Conservation (phyloP, 2,888 invertebrate species). For the Ormyrus rosae region DNA sequence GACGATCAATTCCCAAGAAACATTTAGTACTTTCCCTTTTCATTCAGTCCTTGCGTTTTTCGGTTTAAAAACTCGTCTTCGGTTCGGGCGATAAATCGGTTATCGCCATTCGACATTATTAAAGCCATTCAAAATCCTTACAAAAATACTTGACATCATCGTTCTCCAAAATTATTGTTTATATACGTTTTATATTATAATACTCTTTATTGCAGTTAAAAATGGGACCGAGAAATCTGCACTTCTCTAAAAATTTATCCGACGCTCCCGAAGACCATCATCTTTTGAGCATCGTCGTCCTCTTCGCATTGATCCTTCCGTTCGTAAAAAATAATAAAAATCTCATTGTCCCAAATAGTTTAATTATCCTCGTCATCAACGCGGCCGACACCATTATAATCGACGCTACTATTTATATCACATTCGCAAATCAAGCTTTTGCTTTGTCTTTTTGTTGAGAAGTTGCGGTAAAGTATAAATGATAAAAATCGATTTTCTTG, state of each 20-base stretch:
- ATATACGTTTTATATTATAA: not conserved
- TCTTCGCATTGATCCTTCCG: not conserved
- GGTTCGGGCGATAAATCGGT: not conserved
- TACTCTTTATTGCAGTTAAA: slow-evolving; percentile 40
- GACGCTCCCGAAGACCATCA: not conserved
- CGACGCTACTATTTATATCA: not conserved
- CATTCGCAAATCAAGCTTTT: slow-evolving; percentile 2
- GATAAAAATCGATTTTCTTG: slow-evolving; percentile 31
- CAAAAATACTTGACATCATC: slow-evolving; percentile 49
- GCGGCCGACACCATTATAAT: not conserved
- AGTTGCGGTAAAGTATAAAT: slow-evolving; percentile 8
- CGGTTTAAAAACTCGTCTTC: slow-evolving; percentile 18
- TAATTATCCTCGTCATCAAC: not conserved
- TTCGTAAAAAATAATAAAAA: slow-evolving; percentile 34
- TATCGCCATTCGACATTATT: slow-evolving; percentile 3
- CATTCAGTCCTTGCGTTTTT: slow-evolving; percentile 17
- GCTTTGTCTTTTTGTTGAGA: slow-evolving; percentile 1
- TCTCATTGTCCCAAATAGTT: not conserved
- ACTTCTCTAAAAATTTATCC: slow-evolving; percentile 1
- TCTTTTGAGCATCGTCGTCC: not conserved
- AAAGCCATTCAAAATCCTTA: slow-evolving; percentile 40
- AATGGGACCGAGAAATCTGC: slow-evolving; percentile 6
- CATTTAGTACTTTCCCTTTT: slow-evolving; percentile 28
- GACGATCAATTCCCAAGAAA: slow-evolving; percentile 40
- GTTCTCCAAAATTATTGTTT: slow-evolving; percentile 29